Conservation (phyloP, 2,113 vertebrate species). For the Corynorhinus townsendii region DNA sequence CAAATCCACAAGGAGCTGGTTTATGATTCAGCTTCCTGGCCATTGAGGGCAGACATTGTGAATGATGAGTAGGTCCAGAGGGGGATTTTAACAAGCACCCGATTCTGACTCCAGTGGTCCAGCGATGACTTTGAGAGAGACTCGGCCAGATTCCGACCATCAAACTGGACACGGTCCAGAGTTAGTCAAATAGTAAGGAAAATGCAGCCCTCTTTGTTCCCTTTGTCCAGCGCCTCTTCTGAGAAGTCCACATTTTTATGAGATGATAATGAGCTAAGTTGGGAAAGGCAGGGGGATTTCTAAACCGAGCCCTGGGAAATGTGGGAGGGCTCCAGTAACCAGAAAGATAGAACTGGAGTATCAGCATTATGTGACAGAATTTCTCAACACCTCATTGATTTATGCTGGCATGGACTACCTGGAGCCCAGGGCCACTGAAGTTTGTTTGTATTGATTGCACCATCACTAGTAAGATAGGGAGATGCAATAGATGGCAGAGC, state of each 20-base stretch:
- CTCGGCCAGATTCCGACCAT: background rate
- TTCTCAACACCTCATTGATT: constrained; percentile 53
- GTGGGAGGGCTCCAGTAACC: constrained; percentile 14
- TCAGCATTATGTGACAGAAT: background rate
- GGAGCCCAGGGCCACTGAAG: constrained; percentile 29
- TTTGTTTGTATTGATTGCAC: constrained; percentile 59
- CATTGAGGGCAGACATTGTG: background rate
- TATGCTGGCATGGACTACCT: constrained; percentile 40
- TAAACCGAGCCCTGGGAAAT: constrained; percentile 38
- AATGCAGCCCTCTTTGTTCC: background rate
- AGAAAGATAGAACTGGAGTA: constrained; percentile 47
- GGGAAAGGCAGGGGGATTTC: constrained; percentile 43
- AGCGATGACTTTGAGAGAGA: background rate
- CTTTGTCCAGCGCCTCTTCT: constrained; percentile 15
- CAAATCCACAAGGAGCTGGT: background rate
- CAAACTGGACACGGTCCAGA: background rate
- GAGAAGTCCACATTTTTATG: constrained; percentile 15
- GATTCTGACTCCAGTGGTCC: background rate
- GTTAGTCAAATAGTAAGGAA: background rate
- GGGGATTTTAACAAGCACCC: background rate
- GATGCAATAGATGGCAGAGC: constrained; percentile 27
- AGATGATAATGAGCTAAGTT: constrained; percentile 45
- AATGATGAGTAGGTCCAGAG: background rate
- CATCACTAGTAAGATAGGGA: constrained; percentile 49
- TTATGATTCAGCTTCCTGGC: background rate